phyloP scores from a whole-genome alignment of 92 coral and sea anemone species.

The Bergia puertoricense region DNA sequence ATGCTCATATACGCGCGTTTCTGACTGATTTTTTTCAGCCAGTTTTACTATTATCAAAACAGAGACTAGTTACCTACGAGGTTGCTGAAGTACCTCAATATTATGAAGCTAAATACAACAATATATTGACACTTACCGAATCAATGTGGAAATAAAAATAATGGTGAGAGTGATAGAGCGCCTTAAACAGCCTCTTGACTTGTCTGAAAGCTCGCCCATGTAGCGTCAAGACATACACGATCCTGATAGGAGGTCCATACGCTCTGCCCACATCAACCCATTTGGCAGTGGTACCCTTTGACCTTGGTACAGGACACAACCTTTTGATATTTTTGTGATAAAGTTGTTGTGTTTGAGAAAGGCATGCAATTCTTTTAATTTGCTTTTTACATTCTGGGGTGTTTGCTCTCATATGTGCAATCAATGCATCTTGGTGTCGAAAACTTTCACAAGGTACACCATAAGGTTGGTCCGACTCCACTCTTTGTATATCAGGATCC shows the following conservation, averaged over 20 bases:
- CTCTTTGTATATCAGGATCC: neutral
- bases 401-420: conserved; percentile 78
- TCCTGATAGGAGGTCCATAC: conserved; percentile 81
- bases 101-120: no score
- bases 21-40: no score
- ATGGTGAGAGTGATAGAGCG: conserved; percentile 71
- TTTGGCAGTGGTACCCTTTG: conserved; percentile 69
- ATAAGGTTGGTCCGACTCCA: conserved; percentile 50
- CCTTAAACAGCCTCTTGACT: no score
- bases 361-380: conserved; percentile 56
- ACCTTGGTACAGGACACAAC: conserved; percentile 69
- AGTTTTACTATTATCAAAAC: no score
- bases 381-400: conserved; percentile 73
- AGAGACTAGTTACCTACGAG: no score
- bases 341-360: conserved; percentile 51
- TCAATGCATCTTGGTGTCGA: conserved; percentile 78
- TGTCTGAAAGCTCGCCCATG: no score
- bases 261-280: conserved; percentile 59
- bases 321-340: conserved; percentile 24
- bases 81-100: no score
- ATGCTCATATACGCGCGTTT: no score
- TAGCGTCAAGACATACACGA: conserved; percentile 70
- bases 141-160: conserved; percentile 46
- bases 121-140: conserved; percentile 62
- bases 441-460: conserved; percentile 66